phyloP scores from a whole-genome alignment of 2,797 vertebrate species.

The Chloroceryle amazona region DNA sequence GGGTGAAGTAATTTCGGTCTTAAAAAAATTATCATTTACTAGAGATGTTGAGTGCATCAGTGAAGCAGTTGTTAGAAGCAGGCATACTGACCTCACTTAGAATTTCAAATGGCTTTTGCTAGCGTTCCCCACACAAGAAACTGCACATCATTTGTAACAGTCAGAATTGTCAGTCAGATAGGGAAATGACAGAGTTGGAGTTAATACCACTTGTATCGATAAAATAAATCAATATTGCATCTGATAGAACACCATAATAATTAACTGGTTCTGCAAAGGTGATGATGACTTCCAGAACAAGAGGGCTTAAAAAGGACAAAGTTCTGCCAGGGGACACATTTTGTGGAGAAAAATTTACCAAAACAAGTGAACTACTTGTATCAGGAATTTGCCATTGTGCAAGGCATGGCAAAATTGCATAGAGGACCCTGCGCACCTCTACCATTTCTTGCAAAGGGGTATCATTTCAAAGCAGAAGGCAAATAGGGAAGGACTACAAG shows the following conservation, averaged over 20 bases:
- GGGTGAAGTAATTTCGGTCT: neutral
- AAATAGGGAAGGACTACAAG: neutral
- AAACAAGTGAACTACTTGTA: neutral
- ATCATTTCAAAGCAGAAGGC: neutral
- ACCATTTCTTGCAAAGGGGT: neutral
- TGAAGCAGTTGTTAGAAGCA: neutral
- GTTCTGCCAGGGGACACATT: neutral
- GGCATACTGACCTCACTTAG: neutral
- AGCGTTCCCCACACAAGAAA: neutral
- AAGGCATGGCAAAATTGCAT: neutral
- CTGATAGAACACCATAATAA: neutral
- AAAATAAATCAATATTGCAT: neutral
- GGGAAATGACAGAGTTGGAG: neutral
- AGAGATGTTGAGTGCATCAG: neutral
- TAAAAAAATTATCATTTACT: neutral
- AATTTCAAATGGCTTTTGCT: neutral
- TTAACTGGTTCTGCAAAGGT: neutral
- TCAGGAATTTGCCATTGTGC: neutral
- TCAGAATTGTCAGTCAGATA: neutral
- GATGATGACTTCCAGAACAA: neutral
- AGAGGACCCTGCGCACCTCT: neutral
- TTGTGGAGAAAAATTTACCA: neutral
- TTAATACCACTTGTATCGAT: neutral
- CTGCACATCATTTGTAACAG: rapidly evolving
- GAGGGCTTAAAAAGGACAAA: neutral